Base-by-base conservation (phyloP, 1,140 invertebrate species). In the Pemphigus obesinymphae region DNA sequence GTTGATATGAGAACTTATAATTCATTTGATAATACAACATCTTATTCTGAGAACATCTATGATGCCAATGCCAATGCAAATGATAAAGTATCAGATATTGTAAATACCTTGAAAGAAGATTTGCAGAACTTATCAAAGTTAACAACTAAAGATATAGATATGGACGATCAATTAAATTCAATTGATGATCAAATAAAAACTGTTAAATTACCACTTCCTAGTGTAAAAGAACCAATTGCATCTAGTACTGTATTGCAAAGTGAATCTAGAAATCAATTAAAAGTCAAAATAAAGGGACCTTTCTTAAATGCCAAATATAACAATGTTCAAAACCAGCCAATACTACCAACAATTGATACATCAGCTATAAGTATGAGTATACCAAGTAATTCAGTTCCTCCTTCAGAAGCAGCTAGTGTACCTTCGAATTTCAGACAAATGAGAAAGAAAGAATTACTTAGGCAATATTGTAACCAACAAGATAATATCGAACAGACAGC, bases 271-370 rank as follows among this genome's bases (percentile, higher is more conserved):
- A 95, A 95, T 87, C 94, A 95, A 85, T 86, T 96, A 1, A 96
- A 96, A 86, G 92, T 96, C 0, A 96, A 96, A 87, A 96, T 96
- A 83, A 96, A 96, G 87, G 95, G 94, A 15, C 94, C 95, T 0
- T 94, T 95, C 85, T 86, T 92, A 70, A 92, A 93, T 84, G 92
- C 92, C 0, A 94, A 94, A 85, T 94, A 94, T 84, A 87, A 88
- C 5, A 88, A 88, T 0, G 88, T 87, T 20, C 89, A 89, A 29
- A 91, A 90, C 66, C 86, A 89, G 7, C 87, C 88, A 40, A 87
- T 88, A 4, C 53, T 23, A 88, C 88, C 81, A 87, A 88, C 75
- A 87, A 80, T 80, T 61, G 76, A 80, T 63, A 80, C 76, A 20
- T 80, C 76, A 1, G 89, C 73, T 85, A 66, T 76, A 37, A 68